Evolutionary conservation across 2,113 vertebrate genomes (phyloP).

Genomic region (Hippocampus barbouri): DNA sequence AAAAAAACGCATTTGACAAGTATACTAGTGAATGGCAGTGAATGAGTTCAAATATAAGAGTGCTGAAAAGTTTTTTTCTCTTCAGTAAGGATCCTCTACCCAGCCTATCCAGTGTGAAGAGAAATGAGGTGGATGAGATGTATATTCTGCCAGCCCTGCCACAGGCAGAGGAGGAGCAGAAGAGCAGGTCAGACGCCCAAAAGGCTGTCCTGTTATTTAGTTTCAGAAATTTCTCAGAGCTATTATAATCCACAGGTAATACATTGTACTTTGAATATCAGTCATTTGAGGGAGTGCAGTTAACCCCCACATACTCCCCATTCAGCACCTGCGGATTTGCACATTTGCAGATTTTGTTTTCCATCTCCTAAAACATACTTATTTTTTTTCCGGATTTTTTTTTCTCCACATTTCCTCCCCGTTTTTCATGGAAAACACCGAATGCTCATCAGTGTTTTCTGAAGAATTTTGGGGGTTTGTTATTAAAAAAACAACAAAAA

Average conservation of each 20-base stretch:
- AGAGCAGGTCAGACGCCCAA: conserved; percentile 67
- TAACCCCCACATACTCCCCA: no score
- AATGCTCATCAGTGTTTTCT: no score
- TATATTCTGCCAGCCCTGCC: conserved; percentile 83
- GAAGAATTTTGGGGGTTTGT: no score
- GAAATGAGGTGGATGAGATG: conserved; percentile 83
- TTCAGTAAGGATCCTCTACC: conserved; percentile 78
- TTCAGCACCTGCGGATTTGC: no score
- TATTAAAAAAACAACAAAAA: no score
- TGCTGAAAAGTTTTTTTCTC: background rate
- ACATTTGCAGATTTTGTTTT: no score
- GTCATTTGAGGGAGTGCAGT: background rate
- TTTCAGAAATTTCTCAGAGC: background rate
- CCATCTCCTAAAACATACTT: no score
- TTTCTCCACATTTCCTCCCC: no score
- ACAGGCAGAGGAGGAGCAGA: conserved; percentile 70
- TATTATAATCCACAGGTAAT: background rate
- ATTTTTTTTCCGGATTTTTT: no score
- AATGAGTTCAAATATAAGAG: background rate
- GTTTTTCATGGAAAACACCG: no score
- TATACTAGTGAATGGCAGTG: no score
- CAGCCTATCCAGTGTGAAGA: conserved; percentile 81
- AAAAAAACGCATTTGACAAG: no score
- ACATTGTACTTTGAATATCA: background rate
- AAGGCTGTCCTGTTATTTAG: background rate